Evolutionary conservation across 2,888 invertebrate genomes (phyloP).

Genomic region (Pachycephus smyrnensis): DNA sequence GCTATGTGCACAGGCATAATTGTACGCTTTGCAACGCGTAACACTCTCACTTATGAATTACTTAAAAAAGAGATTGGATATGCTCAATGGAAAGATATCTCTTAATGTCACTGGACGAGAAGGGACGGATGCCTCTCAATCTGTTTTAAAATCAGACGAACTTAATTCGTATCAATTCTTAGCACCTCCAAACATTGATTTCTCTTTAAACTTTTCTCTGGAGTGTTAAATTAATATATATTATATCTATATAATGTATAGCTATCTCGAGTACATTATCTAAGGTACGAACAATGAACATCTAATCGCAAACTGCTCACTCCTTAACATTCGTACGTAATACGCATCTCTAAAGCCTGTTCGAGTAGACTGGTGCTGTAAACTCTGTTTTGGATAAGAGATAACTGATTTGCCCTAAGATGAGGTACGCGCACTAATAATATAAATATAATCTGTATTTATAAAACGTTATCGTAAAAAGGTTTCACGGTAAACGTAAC

Average conservation of each 20-base stretch:
- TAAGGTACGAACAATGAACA: neutral
- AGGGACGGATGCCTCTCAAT: conserved; percentile 15
- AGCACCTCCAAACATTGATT: conserved; percentile 22
- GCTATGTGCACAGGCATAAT: neutral
- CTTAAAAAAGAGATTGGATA: conserved; percentile 9
- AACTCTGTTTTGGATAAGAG: neutral
- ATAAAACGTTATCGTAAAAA: neutral
- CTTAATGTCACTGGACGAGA: conserved; percentile 3
- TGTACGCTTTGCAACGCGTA: neutral
- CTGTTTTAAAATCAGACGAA: conserved; percentile 1
- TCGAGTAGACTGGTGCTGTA: neutral
- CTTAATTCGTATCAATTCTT: conserved; percentile 1
- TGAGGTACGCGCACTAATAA: neutral
- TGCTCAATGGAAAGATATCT: conserved; percentile 9
- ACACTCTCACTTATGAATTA: neutral
- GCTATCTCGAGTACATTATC: neutral
- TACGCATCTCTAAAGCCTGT: neutral
- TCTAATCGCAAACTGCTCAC: neutral
- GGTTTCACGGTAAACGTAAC: neutral
- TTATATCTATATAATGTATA: neutral
- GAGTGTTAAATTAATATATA: neutral
- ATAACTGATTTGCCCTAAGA: neutral
- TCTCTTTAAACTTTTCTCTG: neutral
- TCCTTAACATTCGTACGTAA: neutral
- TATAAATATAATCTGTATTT: neutral